A percentile compares a stretch with the other conserved stretches of the same genome.
Conservation (phyloP, 2,113 vertebrate species). For the Ptilorrhoa leucosticta region DNA sequence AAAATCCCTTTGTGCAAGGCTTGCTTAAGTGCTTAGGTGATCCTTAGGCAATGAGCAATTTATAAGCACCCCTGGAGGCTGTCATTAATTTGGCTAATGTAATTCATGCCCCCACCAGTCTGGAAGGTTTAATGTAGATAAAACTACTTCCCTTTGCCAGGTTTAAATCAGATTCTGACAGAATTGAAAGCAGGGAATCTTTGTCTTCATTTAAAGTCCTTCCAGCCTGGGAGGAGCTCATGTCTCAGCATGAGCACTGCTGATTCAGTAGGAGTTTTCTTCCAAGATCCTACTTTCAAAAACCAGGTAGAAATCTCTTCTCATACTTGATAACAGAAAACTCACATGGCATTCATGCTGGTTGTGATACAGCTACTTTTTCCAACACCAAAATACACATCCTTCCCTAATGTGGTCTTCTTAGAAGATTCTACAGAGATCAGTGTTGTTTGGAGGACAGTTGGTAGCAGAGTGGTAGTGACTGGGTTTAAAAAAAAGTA, state of each 20-base stretch:
- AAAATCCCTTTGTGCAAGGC: conserved; percentile 17
- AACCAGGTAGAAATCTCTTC: not conserved
- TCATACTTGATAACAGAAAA: not conserved
- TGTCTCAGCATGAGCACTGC: not conserved
- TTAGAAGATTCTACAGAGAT: not conserved
- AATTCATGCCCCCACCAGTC: not conserved
- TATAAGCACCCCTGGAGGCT: not conserved
- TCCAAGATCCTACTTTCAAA: not conserved
- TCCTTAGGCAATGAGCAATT: not conserved
- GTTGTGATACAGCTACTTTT: not conserved
- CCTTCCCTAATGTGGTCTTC: not conserved
- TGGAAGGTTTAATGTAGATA: not conserved
- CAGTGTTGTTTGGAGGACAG: not conserved
- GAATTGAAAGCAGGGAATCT: not conserved
- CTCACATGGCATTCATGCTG: not conserved
- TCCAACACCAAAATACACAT: not conserved
- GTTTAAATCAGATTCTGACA: not conserved
- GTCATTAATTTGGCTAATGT: conserved; percentile 17
- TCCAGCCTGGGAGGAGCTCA: not conserved
- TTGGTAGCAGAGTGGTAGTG: not conserved
- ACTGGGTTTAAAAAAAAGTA: not conserved
- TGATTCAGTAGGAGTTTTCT: not conserved
- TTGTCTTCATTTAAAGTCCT: not conserved
- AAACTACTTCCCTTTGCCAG: not conserved
- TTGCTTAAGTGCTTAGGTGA: not conserved